Evolutionary conservation across 2,888 invertebrate species (phyloP), one percentile per base, ranked within the genome.

Genomic region (Synergus itoensis): DNA sequence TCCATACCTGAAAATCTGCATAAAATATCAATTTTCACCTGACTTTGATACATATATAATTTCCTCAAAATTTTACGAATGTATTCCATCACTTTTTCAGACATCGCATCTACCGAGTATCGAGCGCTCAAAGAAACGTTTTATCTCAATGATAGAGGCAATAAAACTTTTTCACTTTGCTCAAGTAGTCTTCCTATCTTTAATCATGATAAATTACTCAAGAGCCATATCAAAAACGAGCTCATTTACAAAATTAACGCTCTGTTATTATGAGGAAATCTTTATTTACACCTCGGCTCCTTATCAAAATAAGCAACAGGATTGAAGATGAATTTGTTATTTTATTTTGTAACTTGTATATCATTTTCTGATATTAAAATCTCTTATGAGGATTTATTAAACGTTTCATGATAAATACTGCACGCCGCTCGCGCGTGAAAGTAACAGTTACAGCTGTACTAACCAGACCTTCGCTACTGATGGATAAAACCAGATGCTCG

Each of bases 361-460:
- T 67, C 18, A 41, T 43, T 45, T 48, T 48, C 0, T 18, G n/a
- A 36, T 67, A 67, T 67, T 3, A 53, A n/a, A 40, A 5, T 36
- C 53, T 36, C n/a, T 28, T 69, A 21, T n/a, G 36, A 8, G 11
- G 53, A 53, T 28, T 53, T 73, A 73, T 40, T 78, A 62, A 80
- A 77, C 69, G 53, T 57, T 77, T 64, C 77, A 77, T 63, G 83
- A 83, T 80, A 83, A 83, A 81, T 80, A 81, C 81, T 81, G 48
- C 81, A 83, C 73, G 81, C 80, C 69, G 69, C 77, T 80, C 80
- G 83, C 80, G 80, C 81, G 83, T 83, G 80, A 83, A 83, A 81
- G 81, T 83, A 81, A 81, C 79, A 83, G 4, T 78, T 77, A 79
- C 36, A 78, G 75, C 65, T 76, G 77, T 43, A 77, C 65, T 60